Conservation (phyloP, 2,113 vertebrate genomes). For the Gopherus flavomarginatus region DNA sequence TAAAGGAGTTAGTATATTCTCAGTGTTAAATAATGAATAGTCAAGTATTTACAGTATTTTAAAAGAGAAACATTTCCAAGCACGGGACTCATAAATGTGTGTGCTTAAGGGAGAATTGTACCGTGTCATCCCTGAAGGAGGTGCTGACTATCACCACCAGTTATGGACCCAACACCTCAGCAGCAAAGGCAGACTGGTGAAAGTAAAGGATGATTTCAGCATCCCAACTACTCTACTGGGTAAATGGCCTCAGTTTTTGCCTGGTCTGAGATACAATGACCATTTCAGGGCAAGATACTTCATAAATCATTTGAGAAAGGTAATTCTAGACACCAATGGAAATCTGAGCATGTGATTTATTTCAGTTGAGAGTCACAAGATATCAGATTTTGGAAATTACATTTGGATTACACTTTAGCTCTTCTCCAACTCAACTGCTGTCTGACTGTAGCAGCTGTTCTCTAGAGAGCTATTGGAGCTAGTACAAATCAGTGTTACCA, state of each 20-base stretch:
- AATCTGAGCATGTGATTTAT: neutral
- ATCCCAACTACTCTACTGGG: neutral
- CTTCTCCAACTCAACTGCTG: neutral
- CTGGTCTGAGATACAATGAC: too few relatives aligned
- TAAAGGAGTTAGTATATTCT: neutral
- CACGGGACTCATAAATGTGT: neutral
- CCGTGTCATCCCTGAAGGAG: neutral
- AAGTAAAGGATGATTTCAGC: neutral
- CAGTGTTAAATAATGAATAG: neutral
- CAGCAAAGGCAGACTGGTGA: neutral
- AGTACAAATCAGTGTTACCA: neutral
- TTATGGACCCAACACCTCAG: neutral
- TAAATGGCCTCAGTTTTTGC: neutral
- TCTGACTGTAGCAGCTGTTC: neutral
- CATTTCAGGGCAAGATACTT: neutral
- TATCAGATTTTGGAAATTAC: neutral
- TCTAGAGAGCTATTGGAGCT: neutral
- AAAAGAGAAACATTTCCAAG: neutral
- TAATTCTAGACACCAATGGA: neutral
- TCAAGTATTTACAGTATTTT: neutral
- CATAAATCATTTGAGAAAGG: too few relatives aligned
- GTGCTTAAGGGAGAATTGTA: neutral
- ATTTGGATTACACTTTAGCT: neutral
- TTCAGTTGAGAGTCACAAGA: neutral
- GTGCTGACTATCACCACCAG: neutral